phyloP scores from a whole-genome alignment of 2,797 vertebrate genomes.

The Sciurus vulgaris region DNA sequence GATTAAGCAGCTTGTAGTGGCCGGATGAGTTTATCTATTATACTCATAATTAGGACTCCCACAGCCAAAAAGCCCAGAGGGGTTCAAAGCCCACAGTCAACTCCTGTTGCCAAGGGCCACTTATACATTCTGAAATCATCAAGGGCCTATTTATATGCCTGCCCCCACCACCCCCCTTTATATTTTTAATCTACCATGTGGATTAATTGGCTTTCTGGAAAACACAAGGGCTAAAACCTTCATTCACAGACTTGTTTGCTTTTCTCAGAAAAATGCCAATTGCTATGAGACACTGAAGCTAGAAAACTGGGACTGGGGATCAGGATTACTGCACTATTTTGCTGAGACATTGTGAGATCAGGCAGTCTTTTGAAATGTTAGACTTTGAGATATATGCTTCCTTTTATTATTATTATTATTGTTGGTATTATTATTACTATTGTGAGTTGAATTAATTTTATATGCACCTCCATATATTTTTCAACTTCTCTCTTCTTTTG shows the following conservation, averaged over 20 bases:
- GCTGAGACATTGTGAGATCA: neutral
- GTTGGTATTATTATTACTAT: neutral
- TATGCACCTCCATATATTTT: neutral
- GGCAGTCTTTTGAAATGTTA: neutral
- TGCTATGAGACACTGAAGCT: slow-evolving; percentile 22
- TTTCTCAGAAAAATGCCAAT: slow-evolving; percentile 71
- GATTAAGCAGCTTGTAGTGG: slow-evolving; percentile 80
- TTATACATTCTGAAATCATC: slow-evolving; percentile 64
- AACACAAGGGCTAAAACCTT: slow-evolving; percentile 54
- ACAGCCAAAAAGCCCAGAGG: slow-evolving; percentile 37
- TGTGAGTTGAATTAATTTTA: neutral
- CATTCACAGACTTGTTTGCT: slow-evolving; percentile 54
- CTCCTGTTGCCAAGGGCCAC: slow-evolving; percentile 32
- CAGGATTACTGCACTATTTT: neutral
- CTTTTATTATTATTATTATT: neutral
- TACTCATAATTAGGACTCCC: slow-evolving; percentile 71
- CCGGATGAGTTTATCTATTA: slow-evolving; percentile 70
- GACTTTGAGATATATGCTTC: neutral
- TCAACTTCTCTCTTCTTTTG: neutral
- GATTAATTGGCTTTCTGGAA: slow-evolving; percentile 72
- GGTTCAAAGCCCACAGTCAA: slow-evolving; percentile 20
- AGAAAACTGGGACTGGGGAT: neutral
- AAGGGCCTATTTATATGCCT: neutral
- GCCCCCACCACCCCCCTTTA: slow-evolving; percentile 26
- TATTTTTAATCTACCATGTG: slow-evolving; percentile 61